These are phyloP conservation scores for Chroicocephalus ridibundus DNA, from an alignment of 2,113 vertebrate genomes.

Conservation along the genomic window DNA sequence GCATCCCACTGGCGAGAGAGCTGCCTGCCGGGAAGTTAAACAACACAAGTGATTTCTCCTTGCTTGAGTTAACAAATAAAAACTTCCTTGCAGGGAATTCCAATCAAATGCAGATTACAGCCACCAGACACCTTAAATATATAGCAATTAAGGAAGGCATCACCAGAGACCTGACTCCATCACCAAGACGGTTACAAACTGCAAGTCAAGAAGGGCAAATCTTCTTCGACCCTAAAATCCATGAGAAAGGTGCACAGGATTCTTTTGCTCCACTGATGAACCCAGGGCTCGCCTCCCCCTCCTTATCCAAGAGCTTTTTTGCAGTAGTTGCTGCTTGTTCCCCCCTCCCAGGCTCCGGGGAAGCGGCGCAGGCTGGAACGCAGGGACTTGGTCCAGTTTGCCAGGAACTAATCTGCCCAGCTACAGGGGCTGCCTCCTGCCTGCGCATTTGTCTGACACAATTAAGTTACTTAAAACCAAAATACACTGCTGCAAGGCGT, in stretches of 20 bases:
- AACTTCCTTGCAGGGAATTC: neutral
- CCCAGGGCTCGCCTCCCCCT: neutral
- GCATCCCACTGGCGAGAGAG: too few species aligned
- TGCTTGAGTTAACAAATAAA: neutral
- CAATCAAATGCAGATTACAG: neutral
- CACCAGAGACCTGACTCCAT: neutral
- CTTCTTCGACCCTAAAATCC: neutral
- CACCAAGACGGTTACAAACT: neutral
- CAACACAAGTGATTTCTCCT: neutral
- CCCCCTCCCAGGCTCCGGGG: fast-evolving
- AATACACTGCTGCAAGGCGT: neutral
- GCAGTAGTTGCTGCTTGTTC: neutral
- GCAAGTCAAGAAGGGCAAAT: neutral
- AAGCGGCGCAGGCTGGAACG: neutral
- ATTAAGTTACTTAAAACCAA: neutral
- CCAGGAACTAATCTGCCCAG: neutral
- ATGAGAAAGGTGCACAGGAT: neutral
- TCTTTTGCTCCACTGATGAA: neutral
- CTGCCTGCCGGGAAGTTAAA: neutral
- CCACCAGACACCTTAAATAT: neutral
- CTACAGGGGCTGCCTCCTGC: neutral
- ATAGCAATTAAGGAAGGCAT: neutral
- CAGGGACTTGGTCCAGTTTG: neutral
- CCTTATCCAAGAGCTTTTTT: neutral
- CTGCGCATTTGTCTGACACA: neutral